A percentile compares a stretch with the other conserved stretches of the same genome.
phyloP scores from a whole-genome alignment of 1,140 invertebrate species.

The Drosophila burlai region DNA sequence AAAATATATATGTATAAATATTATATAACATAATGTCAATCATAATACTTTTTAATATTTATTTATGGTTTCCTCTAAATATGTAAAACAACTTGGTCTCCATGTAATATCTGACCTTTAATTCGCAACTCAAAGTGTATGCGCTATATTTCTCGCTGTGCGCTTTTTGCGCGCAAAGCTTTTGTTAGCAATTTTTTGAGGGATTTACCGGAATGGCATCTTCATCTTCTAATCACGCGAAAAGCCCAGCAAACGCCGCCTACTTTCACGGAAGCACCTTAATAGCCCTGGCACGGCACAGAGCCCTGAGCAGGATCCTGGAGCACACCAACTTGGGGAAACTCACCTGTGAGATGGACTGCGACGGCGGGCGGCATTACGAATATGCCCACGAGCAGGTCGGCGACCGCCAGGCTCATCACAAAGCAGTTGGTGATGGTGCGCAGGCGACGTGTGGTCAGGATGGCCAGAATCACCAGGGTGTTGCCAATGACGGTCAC shows the following conservation, averaged over 20 bases:
- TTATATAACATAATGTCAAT: too few relatives aligned
- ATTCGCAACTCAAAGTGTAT: too few relatives aligned
- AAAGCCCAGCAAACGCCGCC: constrained; percentile 35
- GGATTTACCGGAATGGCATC: constrained; percentile 52
- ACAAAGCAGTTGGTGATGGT: constrained; percentile 98
- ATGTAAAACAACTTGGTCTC: too few relatives aligned
- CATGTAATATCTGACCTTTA: too few relatives aligned
- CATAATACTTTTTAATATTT: too few relatives aligned
- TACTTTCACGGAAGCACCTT: constrained; percentile 34
- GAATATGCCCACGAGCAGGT: constrained; percentile 95
- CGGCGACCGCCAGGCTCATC: constrained; percentile 95
- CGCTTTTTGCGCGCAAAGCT: constrained; percentile 16
- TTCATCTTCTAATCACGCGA: constrained; percentile 54
- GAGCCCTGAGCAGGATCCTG: too few relatives aligned
- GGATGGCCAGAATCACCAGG: constrained; percentile 95
- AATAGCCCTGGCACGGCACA: constrained; percentile 19
- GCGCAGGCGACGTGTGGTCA: constrained; percentile 94
- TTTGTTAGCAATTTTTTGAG: constrained; percentile 50
- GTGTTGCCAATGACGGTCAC: constrained; percentile 93
- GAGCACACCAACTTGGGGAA: neutral
- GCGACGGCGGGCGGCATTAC: constrained; percentile 97
- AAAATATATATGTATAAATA: too few relatives aligned
- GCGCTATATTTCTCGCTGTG: constrained; percentile 1
- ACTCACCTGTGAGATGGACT: constrained; percentile 88
- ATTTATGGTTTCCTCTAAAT: too few relatives aligned